Evolutionary conservation across 35 echinoderm and acorn worm genomes (phyloP), one percentile per base, ranked within the genome.

Genomic region (Diadema setosum): DNA sequence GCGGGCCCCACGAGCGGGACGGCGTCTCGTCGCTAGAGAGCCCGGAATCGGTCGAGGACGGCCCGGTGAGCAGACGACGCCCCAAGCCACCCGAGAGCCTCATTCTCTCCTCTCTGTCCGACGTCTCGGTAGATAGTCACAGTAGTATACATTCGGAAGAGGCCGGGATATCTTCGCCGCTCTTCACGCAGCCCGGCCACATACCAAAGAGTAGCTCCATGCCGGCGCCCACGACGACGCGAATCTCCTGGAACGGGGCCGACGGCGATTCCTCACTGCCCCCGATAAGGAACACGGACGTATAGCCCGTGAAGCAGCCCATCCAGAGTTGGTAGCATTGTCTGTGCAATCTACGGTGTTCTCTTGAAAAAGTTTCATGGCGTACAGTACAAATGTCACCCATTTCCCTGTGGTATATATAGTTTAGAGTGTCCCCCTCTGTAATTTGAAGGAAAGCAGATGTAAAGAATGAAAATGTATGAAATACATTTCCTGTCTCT

Each of bases 91-190:
- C 88, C 4, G 88, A 90, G 31, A 90, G 80, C 8, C 61, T 90
- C 33, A 58, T 90, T 34, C 80, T 90, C 15, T 90, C 88, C 1
- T 90, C 88, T 20, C 70, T 90, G 88, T 90, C 88, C 0, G 88
- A 90, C 34, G 81, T 90, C 17, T 90, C 88, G 50, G 81, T 90
- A 55, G 88, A 90, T 70, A 90, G 88, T 46, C 88, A 90, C 25
- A 84, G 50, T 83, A 90, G 88, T 82, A 70, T 90, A 64, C 88
- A 90, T 65, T 83, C 81, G 18, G 88, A 90, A 32, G 88, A 90
- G 33, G 35, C 33, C 2, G 27, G 34, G 7, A 41, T 44, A 34
- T 78, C 73, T 21, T 78, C 73, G 3, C 73, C 73, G 11, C 73
- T 78, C 39, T 78, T 78, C n/a, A 78, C 40, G 11, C 73, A 78